Evolutionary conservation across 2,888 invertebrate genomes (phyloP), one percentile per base, ranked within the genome.

Genomic region (Lasiommata megera): DNA sequence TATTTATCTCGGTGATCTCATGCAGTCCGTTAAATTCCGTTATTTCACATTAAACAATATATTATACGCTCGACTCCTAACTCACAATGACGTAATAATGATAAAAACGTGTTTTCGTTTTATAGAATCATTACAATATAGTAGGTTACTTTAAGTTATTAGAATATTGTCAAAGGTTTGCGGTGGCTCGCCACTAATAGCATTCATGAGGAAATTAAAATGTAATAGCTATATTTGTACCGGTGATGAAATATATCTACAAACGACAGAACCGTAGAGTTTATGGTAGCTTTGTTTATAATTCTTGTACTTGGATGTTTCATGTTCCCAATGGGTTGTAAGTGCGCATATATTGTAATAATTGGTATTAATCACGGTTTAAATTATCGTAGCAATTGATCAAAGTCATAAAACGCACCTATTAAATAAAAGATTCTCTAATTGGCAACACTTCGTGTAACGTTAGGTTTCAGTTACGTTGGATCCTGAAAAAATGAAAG

Each of bases 1-100:
- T 23, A 29, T 14, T 8, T 6, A 6, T 3, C 9, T 29, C 29
- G 31, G 31, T 46, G 46, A 46, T 46, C 14, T 46, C 31, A 46
- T 46, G 14, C 11, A 14, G 31, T 56, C 52, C 41, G 41, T 47
- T 46, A 28, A 59, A 59, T 47, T 40, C 52, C 59, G 59, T 55
- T 59, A 56, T 47, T 55, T 55, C 55, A 51, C 18, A 41, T 23
- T n/a, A 41, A 16, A 38, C 8, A 38, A 14, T 16, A 14, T 3
- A 23, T 23, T 23, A 23, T 3, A 23, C 23, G 23, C 23, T 23
- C 23, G 23, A 23, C 23, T 23, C 23, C 46, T 53, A 44, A 47
- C 18, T 8, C 31, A 36, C 16, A 41, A 40, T 58, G 44, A 59
- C 55, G 59, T 59, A 40, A 59, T 6, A 8, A 14, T 28, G 44